Percentiles rank a stretch among this genome's conserved stretches.
These are phyloP conservation scores for Stomatorhinus ivindoensis DNA, from an alignment of 2,113 vertebrate genomes.

Conservation along the genomic window DNA sequence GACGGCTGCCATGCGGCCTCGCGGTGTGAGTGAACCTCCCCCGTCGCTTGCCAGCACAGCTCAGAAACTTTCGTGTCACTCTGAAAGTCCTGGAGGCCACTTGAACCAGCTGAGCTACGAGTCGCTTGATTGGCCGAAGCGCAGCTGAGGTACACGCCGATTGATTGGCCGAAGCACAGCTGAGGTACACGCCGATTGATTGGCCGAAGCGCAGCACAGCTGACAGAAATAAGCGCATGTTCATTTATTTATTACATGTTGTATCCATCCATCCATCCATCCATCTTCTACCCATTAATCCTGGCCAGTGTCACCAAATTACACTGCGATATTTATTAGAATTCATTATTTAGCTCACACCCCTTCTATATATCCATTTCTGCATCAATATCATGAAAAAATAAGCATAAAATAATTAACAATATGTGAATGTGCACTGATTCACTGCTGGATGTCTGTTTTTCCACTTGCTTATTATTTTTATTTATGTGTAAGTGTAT, in stretches of 20 bases:
- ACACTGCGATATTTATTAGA: not conserved
- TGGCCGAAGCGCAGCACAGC: not conserved
- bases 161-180: not conserved
- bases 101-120: not conserved
- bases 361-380: not conserved
- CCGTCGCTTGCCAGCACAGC: not conserved
- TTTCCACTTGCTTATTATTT: not conserved
- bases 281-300: not conserved
- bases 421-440: not conserved
- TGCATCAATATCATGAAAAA: not conserved
- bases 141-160: not conserved
- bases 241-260: not conserved
- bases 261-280: not conserved
- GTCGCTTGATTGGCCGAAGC: not conserved
- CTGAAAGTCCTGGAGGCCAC: not conserved
- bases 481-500: not conserved
- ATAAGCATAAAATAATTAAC: not conserved
- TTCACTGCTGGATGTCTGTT: not conserved
- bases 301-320: not conserved
- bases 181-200: not conserved
- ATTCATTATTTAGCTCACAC: not conserved
- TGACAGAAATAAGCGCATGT: not conserved
- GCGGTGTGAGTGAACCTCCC: not conserved
- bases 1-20: not conserved
- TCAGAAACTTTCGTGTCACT: not conserved